Base-by-base conservation (phyloP, 1,140 invertebrate genomes). In the Battus philenor region DNA sequence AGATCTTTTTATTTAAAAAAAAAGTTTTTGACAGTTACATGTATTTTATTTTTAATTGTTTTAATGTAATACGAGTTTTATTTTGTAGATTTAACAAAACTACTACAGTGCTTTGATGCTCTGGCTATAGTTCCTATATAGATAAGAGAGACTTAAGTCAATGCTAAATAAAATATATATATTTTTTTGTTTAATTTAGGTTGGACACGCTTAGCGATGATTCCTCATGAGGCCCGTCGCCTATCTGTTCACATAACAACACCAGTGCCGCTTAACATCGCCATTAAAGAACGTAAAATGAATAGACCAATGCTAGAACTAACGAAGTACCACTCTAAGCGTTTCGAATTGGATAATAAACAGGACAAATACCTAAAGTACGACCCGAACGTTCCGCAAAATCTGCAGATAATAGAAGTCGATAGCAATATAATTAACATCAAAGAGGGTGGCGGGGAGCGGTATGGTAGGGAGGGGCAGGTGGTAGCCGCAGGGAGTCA, bases 361-460 rank as follows among this genome's bases (percentile, higher is more conserved):
- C 60, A 73, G 16, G 60, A 73, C 50, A 70, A 72, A 18, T 79
- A 81, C 47, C 52, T 81, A 12, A 78, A 76, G 49, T 84, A 84
- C 47, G 74, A 84, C 24, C 73, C 75, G 0, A 77, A 71, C 30
- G 72, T 75, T n/a, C 80, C 80, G 1, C 74, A 82, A 43, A 84
- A 84, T 26, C 44, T 84, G 1, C 72, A 73, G 32, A 80, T 84
- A 13, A 64, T 84, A 16, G 76, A 84, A 51, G 68, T 84, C 13
- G 74, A 84, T 38, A 80, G 63, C 43, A 70, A 80, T 29, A 60
- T 80, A 1, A 79, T 83, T 50, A 73, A 80, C 48, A 73, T 78
- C 29, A 79, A 77, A 26, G 79, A 83, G 41, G n/a, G n/a, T n/a
- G n/a, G n/a, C n/a, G 68, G 57, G 3, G 68, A 67, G 5, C 49